Evolutionary conservation across 1,140 invertebrate species (phyloP).

Genomic region (Brachionus rubens): DNA sequence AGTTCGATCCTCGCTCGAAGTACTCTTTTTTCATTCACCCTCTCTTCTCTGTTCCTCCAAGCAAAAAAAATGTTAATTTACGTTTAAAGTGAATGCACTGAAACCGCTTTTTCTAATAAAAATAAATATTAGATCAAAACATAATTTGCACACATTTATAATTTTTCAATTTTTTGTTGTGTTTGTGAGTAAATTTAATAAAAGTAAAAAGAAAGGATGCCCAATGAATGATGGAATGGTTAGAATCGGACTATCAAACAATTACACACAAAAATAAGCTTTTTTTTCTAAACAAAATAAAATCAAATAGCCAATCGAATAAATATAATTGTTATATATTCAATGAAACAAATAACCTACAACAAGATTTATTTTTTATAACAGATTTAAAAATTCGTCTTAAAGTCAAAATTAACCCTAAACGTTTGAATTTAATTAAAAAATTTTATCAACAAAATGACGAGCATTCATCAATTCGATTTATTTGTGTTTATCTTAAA

Average conservation of each 20-base stretch:
- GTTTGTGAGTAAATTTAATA: no score
- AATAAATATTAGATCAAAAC: no score
- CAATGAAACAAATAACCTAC: background rate
- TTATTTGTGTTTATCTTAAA: background rate
- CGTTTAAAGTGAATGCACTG: no score
- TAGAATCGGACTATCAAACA: background rate
- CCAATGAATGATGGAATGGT: background rate
- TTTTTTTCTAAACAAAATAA: conserved; percentile 27
- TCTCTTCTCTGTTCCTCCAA: no score
- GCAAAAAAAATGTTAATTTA: no score
- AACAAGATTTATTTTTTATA: conserved; percentile 13
- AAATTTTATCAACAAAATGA: background rate
- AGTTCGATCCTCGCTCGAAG: no score
- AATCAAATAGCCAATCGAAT: background rate
- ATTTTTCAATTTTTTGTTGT: no score
- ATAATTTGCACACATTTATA: no score
- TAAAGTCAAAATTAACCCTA: conserved; percentile 22
- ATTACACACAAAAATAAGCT: background rate
- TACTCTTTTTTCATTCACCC: no score
- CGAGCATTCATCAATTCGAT: background rate
- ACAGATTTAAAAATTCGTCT: conserved; percentile 2
- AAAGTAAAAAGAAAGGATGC: no score
- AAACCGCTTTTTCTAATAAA: no score
- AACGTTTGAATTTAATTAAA: background rate
- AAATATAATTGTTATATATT: conserved; percentile 14